Evolutionary conservation across 2,113 vertebrate species (phyloP).

Genomic region (Otus sunia): DNA sequence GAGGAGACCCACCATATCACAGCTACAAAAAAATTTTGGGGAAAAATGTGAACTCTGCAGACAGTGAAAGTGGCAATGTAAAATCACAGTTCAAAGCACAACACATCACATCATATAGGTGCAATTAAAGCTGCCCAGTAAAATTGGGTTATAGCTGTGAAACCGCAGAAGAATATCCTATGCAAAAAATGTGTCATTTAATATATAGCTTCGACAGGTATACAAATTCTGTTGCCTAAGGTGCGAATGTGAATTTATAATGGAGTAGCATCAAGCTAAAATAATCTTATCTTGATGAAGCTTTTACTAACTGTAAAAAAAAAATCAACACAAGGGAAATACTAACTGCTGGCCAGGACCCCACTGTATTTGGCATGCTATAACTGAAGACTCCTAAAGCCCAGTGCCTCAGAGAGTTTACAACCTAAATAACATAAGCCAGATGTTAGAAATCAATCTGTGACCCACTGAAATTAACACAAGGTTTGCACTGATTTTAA

Average conservation of each 20-base stretch:
- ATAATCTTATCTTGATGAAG: background rate
- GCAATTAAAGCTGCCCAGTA: background rate
- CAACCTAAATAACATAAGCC: background rate
- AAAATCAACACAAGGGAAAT: background rate
- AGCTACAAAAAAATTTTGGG: background rate
- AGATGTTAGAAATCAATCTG: background rate
- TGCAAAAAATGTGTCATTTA: background rate
- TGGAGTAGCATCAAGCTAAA: background rate
- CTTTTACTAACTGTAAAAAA: background rate
- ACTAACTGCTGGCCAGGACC: background rate
- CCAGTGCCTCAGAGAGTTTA: background rate
- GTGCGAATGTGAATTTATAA: background rate
- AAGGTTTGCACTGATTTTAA: background rate
- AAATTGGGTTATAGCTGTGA: background rate
- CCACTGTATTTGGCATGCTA: rapidly evolving
- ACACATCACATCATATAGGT: background rate
- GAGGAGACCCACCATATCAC: background rate
- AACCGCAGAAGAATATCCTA: background rate
- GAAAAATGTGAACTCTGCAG: background rate
- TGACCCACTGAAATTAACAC: background rate
- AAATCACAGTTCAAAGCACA: background rate
- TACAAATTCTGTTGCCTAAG: background rate
- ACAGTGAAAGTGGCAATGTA: background rate
- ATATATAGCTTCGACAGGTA: background rate
- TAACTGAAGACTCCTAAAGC: background rate